Evolutionary conservation across 2,888 invertebrate genomes (phyloP).

Genomic region (Pollenia griseotomentosa): DNA sequence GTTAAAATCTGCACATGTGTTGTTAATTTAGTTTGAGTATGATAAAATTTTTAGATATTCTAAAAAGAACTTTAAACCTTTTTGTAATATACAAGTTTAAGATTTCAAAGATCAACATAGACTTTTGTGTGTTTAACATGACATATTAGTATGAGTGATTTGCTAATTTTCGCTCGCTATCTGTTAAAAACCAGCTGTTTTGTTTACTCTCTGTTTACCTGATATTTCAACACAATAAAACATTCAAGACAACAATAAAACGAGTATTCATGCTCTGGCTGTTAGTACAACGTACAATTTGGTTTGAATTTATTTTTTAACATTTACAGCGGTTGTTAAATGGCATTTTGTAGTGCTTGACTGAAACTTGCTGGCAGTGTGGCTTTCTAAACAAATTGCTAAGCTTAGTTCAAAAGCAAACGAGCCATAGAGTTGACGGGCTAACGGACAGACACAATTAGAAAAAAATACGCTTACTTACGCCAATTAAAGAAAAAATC

Average conservation of each 20-base stretch:
- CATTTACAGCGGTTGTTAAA: conserved; percentile 34
- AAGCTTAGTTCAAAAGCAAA: conserved; percentile 70
- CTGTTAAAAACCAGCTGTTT: conserved; percentile 61
- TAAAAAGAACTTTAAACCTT: conserved; percentile 8
- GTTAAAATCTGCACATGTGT: neutral
- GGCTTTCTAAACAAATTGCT: conserved; percentile 32
- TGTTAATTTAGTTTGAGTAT: conserved; percentile 5
- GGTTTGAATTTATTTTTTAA: conserved; percentile 7
- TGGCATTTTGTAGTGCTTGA: conserved; percentile 47
- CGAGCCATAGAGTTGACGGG: conserved; percentile 71
- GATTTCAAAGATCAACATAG: neutral
- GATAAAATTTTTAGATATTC: neutral
- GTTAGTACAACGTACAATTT: conserved; percentile 6
- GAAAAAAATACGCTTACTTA: neutral
- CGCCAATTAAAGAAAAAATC: conserved; percentile 12
- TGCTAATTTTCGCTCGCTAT: conserved; percentile 35
- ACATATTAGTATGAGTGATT: neutral
- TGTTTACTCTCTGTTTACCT: conserved; percentile 68
- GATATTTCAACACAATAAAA: conserved; percentile 44
- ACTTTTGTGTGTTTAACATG: neutral
- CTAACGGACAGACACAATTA: conserved; percentile 57
- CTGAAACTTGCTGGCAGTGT: conserved; percentile 59
- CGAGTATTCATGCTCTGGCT: conserved; percentile 49
- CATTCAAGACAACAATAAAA: conserved; percentile 31
- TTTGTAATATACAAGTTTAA: neutral